These are phyloP conservation scores for Glyptemys insculpta DNA, from an alignment of 2,797 vertebrate species.

Conservation along the genomic window DNA sequence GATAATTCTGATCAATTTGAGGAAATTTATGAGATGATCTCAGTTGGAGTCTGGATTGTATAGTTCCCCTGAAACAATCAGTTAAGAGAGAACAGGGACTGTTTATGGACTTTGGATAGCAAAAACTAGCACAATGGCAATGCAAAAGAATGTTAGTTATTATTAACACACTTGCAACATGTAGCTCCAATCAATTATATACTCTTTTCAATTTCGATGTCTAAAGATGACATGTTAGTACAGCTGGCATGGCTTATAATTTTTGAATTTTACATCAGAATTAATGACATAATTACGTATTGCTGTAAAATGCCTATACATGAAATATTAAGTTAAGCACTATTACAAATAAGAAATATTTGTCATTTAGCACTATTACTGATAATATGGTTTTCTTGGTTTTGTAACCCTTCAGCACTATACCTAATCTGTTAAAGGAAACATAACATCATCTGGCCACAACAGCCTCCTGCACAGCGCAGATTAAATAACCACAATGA, in stretches of 20 bases:
- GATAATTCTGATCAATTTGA: neutral
- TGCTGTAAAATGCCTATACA: conserved; percentile 13
- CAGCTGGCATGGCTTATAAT: conserved; percentile 40
- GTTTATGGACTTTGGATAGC: neutral
- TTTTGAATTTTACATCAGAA: conserved; percentile 59
- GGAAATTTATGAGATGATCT: neutral
- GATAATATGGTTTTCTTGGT: neutral
- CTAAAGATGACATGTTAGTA: conserved; percentile 40
- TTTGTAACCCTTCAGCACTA: neutral
- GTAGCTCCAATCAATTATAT: conserved; percentile 33
- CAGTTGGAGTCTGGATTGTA: neutral
- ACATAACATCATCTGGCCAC: neutral
- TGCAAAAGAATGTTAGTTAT: neutral
- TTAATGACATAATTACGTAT: conserved; percentile 55
- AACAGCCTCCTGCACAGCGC: neutral
- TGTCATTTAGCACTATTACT: neutral
- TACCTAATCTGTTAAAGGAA: neutral
- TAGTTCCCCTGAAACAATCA: neutral
- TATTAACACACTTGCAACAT: conserved; percentile 33
- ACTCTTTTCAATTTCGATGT: conserved; percentile 40
- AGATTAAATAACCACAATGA: neutral
- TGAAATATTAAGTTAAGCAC: neutral
- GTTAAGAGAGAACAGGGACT: neutral
- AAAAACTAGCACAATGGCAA: neutral
- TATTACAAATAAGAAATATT: neutral